These are phyloP conservation scores for Hartigia nigra DNA, from an alignment of 2,888 invertebrate species.

Conservation along the genomic window DNA sequence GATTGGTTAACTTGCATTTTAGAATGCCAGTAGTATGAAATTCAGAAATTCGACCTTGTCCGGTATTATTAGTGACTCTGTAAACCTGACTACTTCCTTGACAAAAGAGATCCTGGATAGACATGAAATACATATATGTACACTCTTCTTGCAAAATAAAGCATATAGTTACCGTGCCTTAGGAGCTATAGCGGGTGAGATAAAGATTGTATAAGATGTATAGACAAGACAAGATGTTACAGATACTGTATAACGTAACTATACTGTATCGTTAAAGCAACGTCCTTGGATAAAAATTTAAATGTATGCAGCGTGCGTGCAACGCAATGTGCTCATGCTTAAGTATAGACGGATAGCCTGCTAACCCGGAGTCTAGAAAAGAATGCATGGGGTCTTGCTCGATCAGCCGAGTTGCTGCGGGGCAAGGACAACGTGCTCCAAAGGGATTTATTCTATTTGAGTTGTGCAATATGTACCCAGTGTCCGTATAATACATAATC, in stretches of 20 bases:
- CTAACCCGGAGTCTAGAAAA: constrained; percentile 43
- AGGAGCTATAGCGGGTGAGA: background rate
- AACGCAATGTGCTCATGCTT: constrained; percentile 41
- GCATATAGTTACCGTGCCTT: background rate
- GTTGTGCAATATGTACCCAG: constrained; percentile 29
- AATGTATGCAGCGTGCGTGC: constrained; percentile 39
- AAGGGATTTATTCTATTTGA: constrained; percentile 37
- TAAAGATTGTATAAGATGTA: background rate
- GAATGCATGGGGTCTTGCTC: constrained; percentile 31
- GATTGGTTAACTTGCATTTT: background rate
- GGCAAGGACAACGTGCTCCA: constrained; percentile 47
- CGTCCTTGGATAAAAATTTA: constrained; percentile 47
- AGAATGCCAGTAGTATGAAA: background rate
- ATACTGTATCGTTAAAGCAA: constrained; percentile 15
- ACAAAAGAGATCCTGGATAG: background rate
- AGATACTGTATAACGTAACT: background rate
- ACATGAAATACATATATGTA: background rate
- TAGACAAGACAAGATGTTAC: background rate
- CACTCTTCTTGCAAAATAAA: background rate
- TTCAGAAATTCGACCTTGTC: background rate
- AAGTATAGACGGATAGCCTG: constrained; percentile 41
- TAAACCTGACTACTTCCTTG: background rate
- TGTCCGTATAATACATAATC: constrained; percentile 20
- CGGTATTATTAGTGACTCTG: background rate
- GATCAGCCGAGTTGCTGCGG: constrained; percentile 37